Evolutionary conservation across 2,113 vertebrate genomes (phyloP), one percentile per base, ranked within the genome.

Genomic region (Macquaria ambigua): DNA sequence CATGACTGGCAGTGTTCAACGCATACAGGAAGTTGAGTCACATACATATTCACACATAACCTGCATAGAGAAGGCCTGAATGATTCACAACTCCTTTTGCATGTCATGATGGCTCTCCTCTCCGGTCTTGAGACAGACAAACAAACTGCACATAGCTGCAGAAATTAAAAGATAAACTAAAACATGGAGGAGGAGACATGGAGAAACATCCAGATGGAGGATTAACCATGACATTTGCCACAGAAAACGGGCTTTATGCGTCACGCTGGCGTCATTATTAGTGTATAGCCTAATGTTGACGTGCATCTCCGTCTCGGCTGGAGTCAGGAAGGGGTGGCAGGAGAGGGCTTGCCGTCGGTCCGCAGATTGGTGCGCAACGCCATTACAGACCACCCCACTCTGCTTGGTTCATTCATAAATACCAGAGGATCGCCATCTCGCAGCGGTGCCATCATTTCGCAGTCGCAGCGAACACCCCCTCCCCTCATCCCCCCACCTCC

Each of bases 341-440:
- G 79, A 68, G 81, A 62, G 82, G 61, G 67, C 66, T 83, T 53
- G 82, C 61, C 58, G 81, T 85, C 61, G 77, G 67, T 81, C 87
- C 76, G 86, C 86, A 91, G 81, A 89, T 88, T 87, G 84, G 88
- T 92, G 89, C 88, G 87, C 90, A 93, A 48, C 94, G 93, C 94
- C 93, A 94, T 94, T 93, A 93, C 87, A 91, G 90, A 88, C 73
- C 89, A 89, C 74, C 90, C 86, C 73, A 86, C 91, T 93, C 90
- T 50, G 74, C 78, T 53, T 14, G 87, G 87, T 94, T 94, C 95
- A 95, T 95, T 96, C 94, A 95, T 95, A 95, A 96, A 95, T 95
- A 95, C 88, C 93, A 77, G 88, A 93, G 91, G 90, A 94, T 93
- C 93, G 93, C 91, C 91, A 94, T 94, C 91, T 93, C 93, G 55